Evolutionary conservation across 2,888 invertebrate genomes (phyloP), one percentile per base, ranked within the genome.

Genomic region (Trilocha varians): DNA sequence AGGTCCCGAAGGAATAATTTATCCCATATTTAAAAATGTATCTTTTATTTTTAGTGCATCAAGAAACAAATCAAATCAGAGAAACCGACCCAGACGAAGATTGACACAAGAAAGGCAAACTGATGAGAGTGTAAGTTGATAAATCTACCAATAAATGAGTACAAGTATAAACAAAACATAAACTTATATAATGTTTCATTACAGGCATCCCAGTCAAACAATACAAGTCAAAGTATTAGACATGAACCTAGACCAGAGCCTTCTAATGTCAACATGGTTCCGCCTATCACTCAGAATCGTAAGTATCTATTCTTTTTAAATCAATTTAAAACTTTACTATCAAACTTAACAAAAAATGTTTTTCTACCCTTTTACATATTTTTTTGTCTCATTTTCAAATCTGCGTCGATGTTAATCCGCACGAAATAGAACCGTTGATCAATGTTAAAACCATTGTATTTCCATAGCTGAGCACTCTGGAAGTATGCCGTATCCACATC

Each of bases 61-160:
- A 14, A 69, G 83, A 50, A 80, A 70, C 44, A 83, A 84, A 47
- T 78, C 78, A 2, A 84, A 84, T 48, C 85, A 82, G 48, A 70
- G 83, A 37, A 79, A 74, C 42, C 65, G 84, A 5, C 48, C 68
- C 0, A 67, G 84, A 17, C 69, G 85, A 34, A 64, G 84, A 17
- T 82, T 67, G 40, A 53, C 71, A 0, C 77, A 73, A 44, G 84
- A 85, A 11, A 65, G 82, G 16, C 71, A 68, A 33, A 45, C 69
- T 5, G 83, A 82, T 39, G 84, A 79, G 14, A 70, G 60, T 51
- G 83, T 82, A 63, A 58, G 68, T 62, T 25, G 2, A 25, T 25
- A 9, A 4, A 25, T 25, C 25, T 16, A 36, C 13, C 8, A 15
- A 1, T 3, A 35, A 16, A 14, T 3, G n/a, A 9, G 8, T 14